These are phyloP conservation scores for Notothenia coriiceps DNA, from an alignment of 2,113 vertebrate species.

Conservation along the genomic window DNA sequence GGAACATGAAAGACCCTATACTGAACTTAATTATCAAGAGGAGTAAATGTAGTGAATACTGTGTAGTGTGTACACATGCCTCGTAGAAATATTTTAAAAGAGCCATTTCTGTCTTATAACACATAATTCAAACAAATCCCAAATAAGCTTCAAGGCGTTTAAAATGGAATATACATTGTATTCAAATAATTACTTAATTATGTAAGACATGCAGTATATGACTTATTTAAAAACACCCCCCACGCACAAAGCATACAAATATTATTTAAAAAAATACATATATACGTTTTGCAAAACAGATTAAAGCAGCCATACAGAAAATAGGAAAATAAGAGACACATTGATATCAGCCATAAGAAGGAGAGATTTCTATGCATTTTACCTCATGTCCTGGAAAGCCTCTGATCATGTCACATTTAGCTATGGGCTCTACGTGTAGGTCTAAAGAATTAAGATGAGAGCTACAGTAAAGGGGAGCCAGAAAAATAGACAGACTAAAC, in stretches of 20 bases:
- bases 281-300: not conserved
- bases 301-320: not conserved
- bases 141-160: too few species aligned
- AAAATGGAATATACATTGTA: not conserved
- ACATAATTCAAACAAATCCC: too few species aligned
- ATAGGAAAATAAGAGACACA: not conserved
- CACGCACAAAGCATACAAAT: too few species aligned
- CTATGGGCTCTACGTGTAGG: not conserved
- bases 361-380: not conserved
- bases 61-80: not conserved
- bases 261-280: not conserved
- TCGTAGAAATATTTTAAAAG: too few species aligned
- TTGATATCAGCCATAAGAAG: not conserved
- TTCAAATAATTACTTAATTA: not conserved
- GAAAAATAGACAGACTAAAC: slow-evolving; percentile 2
- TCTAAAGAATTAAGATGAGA: not conserved
- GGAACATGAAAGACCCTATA: not conserved
- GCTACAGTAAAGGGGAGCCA: not conserved
- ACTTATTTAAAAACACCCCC: not conserved
- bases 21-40: not conserved
- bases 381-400: not conserved
- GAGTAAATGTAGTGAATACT: not conserved
- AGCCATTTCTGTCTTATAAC: too few species aligned
- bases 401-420: not conserved
- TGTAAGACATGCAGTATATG: not conserved